Conservation (phyloP, 2,113 vertebrate genomes). For the Pyrgilauda ruficollis region DNA sequence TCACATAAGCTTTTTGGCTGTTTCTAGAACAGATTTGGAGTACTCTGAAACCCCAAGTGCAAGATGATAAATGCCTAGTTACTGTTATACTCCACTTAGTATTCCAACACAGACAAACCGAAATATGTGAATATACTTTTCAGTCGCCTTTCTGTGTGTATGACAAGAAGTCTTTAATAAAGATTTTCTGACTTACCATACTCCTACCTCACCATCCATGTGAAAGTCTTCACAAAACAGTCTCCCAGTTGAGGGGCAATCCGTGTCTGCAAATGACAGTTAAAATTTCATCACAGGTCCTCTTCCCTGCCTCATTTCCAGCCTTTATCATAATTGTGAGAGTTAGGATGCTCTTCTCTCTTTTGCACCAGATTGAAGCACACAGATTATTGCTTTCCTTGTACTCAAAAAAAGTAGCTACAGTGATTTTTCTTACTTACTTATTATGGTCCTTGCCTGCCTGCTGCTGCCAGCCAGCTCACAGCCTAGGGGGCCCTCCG, state of each 20-base stretch:
- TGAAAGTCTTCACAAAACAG: background rate
- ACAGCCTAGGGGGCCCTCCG: no score
- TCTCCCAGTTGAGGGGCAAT: background rate
- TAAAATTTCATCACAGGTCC: background rate
- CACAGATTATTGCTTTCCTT: background rate
- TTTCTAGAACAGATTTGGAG: background rate
- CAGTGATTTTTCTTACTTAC: background rate
- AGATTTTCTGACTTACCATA: background rate
- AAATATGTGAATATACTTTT: background rate
- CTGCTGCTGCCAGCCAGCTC: no score
- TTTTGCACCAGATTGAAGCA: background rate
- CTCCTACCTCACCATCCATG: background rate
- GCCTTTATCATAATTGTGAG: background rate
- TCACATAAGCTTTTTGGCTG: background rate
- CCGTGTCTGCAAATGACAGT: background rate
- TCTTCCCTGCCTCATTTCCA: background rate
- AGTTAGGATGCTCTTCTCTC: background rate
- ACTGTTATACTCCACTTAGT: background rate
- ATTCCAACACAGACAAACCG: background rate
- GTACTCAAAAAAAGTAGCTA: background rate
- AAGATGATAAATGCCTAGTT: background rate
- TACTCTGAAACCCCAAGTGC: background rate
- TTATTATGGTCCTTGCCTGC: background rate
- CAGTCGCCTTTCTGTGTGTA: background rate
- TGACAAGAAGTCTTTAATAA: background rate